Evolutionary conservation across 2,797 vertebrate species (phyloP).

Genomic region (Otolemur crassicaudatus): DNA sequence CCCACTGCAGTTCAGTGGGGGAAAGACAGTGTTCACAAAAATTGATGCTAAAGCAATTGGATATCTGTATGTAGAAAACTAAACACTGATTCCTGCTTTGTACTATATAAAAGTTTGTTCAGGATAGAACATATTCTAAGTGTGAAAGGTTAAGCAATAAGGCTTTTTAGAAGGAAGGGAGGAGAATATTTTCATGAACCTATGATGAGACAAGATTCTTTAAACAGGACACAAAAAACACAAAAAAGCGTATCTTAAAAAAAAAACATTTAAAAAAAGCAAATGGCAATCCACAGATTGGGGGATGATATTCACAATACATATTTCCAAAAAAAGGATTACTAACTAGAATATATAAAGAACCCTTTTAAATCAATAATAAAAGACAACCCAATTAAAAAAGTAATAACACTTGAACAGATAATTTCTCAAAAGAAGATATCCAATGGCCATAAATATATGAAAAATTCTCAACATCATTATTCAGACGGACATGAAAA

Average conservation of each 20-base stretch:
- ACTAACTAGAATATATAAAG: background rate
- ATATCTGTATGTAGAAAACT: background rate
- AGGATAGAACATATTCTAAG: background rate
- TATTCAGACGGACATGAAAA: background rate
- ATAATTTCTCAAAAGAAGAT: background rate
- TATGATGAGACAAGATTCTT: background rate
- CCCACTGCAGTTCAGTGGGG: background rate
- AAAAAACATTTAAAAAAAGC: background rate
- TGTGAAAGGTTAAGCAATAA: background rate
- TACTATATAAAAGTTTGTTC: background rate
- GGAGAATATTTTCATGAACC: background rate
- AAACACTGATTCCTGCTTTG: background rate
- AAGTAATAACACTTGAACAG: background rate
- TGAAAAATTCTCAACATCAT: background rate
- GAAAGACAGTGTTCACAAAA: background rate
- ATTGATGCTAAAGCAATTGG: background rate
- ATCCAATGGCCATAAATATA: background rate
- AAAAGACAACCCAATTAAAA: background rate
- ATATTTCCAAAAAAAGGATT: background rate
- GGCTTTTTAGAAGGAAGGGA: background rate
- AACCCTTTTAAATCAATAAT: background rate
- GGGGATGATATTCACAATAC: background rate
- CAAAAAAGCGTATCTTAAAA: background rate
- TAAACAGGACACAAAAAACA: background rate
- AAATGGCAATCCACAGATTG: background rate